phyloP scores from a whole-genome alignment of 37 sponge, comb jelly and placozoan genomes.

The Ephydatia muelleri region DNA sequence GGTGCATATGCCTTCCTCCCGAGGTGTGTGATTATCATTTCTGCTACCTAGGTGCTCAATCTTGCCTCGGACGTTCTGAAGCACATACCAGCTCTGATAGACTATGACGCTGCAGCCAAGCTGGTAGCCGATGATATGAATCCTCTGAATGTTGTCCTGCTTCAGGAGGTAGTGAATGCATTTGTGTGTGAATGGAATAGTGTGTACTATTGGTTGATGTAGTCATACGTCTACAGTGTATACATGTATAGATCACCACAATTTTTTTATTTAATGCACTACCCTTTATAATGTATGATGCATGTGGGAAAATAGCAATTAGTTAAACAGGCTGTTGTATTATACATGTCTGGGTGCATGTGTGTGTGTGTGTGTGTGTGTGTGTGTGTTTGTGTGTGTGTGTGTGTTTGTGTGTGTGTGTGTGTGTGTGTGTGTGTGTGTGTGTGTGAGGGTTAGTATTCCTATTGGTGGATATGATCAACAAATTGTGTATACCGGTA shows the following conservation, averaged over 20 bases:
- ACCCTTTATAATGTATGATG: too few relatives aligned
- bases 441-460: not conserved
- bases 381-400: not conserved
- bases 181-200: too few relatives aligned
- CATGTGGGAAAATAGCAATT: too few relatives aligned
- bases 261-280: too few relatives aligned
- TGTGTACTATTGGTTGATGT: too few relatives aligned
- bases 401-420: too few relatives aligned
- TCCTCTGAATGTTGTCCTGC: conserved; percentile 94
- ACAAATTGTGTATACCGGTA: too few relatives aligned
- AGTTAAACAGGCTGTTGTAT: too few relatives aligned
- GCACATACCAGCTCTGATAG: conserved; percentile 89
- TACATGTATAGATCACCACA: too few relatives aligned
- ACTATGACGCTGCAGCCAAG: conserved; percentile 85
- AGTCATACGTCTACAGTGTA: too few relatives aligned
- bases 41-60: conserved; percentile 78
- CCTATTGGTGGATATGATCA: not conserved
- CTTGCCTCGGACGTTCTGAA: conserved; percentile 94
- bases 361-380: too few relatives aligned
- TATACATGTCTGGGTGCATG: too few relatives aligned
- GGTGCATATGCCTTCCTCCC: conserved; percentile 17
- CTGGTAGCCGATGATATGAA: conserved; percentile 84
- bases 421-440: not conserved
- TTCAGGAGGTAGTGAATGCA: conserved; percentile 79
- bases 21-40: not conserved